A percentile compares a stretch with the other conserved stretches of the same genome.
phyloP scores from a whole-genome alignment of 2,113 vertebrate species.

The Eulemur rufifrons region DNA sequence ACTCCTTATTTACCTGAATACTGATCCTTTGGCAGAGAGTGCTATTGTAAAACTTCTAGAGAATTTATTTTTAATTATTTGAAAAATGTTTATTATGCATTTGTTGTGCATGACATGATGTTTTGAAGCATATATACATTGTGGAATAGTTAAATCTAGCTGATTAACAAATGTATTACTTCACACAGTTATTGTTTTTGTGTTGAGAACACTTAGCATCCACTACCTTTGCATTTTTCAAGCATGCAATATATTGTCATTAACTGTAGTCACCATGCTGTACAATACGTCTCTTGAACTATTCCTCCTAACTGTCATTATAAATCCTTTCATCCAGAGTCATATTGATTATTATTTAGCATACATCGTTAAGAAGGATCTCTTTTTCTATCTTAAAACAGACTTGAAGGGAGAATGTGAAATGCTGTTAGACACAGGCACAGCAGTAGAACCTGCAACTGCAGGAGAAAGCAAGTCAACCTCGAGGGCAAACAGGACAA shows the following conservation, averaged over 20 bases:
- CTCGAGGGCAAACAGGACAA: neutral
- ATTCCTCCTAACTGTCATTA: neutral
- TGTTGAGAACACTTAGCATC: neutral
- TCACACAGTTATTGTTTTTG: neutral
- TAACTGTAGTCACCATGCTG: neutral
- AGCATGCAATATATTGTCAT: neutral
- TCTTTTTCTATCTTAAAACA: constrained; percentile 23
- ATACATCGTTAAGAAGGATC: constrained; percentile 5
- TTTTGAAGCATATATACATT: neutral
- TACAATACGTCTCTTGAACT: neutral
- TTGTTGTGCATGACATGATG: neutral
- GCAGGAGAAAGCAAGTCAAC: neutral
- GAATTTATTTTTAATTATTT: neutral
- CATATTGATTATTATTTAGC: neutral
- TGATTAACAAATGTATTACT: neutral
- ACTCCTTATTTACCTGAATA: neutral
- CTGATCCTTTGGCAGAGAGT: constrained; percentile 18
- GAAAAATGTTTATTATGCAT: neutral
- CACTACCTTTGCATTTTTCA: neutral
- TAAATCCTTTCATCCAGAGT: neutral
- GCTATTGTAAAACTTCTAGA: neutral
- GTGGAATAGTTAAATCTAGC: neutral
- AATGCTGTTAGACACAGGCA: constrained; percentile 4
- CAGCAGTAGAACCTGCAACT: neutral
- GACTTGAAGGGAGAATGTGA: neutral